Percentiles rank a stretch among this genome's conserved stretches.
These are phyloP conservation scores for Hybos culiciformis DNA, from an alignment of 2,888 invertebrate species.

Conservation along the genomic window DNA sequence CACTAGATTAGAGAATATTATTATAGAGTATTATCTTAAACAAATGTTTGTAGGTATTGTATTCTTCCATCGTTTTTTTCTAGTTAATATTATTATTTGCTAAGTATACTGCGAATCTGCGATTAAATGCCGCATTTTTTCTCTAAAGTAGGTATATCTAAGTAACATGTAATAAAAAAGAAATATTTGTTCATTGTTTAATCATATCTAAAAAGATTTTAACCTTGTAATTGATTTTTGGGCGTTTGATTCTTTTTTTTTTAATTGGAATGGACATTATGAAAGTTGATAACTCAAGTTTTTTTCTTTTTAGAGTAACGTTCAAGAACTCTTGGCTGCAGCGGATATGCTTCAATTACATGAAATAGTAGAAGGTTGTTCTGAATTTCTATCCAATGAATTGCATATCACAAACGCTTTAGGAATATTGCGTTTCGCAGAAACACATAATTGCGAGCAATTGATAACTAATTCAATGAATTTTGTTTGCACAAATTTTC, in stretches of 20 bases:
- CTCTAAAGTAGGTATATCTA: neutral
- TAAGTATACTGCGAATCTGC: no score
- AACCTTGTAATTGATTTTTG: no score
- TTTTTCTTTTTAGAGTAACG: constrained; percentile 44
- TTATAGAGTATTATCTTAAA: no score
- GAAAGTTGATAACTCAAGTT: no score
- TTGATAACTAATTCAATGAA: constrained; percentile 63
- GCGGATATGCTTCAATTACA: constrained; percentile 84
- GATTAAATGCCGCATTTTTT: neutral
- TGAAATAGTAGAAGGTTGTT: constrained; percentile 71
- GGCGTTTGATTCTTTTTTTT: no score
- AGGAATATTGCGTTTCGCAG: constrained; percentile 83
- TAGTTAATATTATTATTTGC: no score
- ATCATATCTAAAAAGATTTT: no score
- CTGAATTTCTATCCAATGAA: constrained; percentile 71
- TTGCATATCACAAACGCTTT: constrained; percentile 77
- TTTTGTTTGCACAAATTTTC: constrained; percentile 76
- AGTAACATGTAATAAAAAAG: neutral
- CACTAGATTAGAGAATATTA: no score
- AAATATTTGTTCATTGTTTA: neutral
- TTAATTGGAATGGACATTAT: no score
- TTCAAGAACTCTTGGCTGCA: constrained; percentile 76
- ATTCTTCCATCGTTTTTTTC: no score
- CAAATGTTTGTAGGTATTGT: no score
- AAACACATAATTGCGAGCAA: constrained; percentile 69